phyloP scores from a whole-genome alignment of 2,888 invertebrate genomes.

The Conops quadrifasciatus region DNA sequence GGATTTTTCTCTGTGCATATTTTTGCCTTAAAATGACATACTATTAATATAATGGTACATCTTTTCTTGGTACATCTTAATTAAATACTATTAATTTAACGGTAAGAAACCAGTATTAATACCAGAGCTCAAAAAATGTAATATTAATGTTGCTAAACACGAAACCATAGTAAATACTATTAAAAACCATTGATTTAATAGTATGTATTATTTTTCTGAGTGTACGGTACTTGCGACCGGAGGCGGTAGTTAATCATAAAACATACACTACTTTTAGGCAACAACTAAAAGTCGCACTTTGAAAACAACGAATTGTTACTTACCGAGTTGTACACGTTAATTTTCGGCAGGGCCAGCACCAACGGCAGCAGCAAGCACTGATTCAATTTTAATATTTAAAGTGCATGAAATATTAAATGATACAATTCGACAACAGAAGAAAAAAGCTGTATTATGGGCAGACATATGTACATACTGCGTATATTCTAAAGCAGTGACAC shows the following conservation, averaged over 20 bases:
- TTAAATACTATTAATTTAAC: too few species aligned
- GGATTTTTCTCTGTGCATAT: too few species aligned
- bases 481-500: not conserved
- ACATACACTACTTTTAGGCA: not conserved
- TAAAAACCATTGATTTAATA: too few species aligned
- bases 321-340: constrained; percentile 3
- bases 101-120: too few species aligned
- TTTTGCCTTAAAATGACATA: too few species aligned
- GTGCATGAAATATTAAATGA: constrained; percentile 7
- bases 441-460: too few species aligned
- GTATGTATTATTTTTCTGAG: too few species aligned
- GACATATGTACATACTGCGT: not conserved
- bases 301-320: not conserved
- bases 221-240: not conserved
- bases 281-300: not conserved
- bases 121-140: too few species aligned
- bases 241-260: constrained; percentile 15
- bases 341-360: constrained; percentile 6
- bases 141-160: too few species aligned
- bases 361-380: not conserved
- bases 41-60: too few species aligned
- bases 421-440: constrained; percentile 10
- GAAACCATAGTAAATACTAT: too few species aligned
- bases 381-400: constrained; percentile 19
- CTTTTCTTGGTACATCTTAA: too few species aligned